Conservation (phyloP, 1,140 invertebrate species). For the Plectrocnemia conspersa region DNA sequence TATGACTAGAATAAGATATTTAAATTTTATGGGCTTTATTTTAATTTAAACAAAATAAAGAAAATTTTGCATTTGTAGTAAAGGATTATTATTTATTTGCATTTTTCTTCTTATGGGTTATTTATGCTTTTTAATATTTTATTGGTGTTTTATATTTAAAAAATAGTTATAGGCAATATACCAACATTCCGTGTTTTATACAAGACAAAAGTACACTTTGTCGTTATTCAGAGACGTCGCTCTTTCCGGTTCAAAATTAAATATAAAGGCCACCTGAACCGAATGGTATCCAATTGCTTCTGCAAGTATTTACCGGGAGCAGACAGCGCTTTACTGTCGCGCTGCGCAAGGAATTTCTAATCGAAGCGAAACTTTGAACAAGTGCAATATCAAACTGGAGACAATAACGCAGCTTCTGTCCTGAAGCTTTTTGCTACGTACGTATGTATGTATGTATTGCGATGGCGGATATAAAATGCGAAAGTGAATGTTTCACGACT, state of each 20-base stretch:
- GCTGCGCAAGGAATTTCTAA: slow-evolving; percentile 19
- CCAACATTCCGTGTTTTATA: too few species aligned
- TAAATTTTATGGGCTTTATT: too few species aligned
- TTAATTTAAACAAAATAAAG: too few species aligned
- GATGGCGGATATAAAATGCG: not conserved
- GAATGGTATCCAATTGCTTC: not conserved
- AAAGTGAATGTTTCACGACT: not conserved
- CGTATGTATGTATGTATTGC: not conserved
- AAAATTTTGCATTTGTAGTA: too few species aligned
- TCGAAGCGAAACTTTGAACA: slow-evolving; percentile 20
- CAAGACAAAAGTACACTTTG: too few species aligned
- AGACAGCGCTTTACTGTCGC: slow-evolving; percentile 1
- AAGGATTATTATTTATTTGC: too few species aligned
- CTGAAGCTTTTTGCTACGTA: not conserved
- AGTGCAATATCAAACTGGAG: slow-evolving; percentile 16
- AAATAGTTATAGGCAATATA: too few species aligned
- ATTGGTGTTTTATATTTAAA: too few species aligned
- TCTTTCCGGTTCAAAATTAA: slow-evolving; percentile 2
- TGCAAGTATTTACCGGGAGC: slow-evolving; percentile 2
- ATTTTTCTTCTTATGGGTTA: too few species aligned
- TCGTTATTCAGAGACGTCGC: too few species aligned
- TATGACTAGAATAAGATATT: too few species aligned
- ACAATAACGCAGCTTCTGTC: slow-evolving; percentile 12
- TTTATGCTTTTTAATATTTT: too few species aligned
- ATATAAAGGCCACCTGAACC: slow-evolving; percentile 7